Evolutionary conservation across 2,888 invertebrate genomes (phyloP), one percentile per base, ranked within the genome.

Genomic region (Myopa testacea): DNA sequence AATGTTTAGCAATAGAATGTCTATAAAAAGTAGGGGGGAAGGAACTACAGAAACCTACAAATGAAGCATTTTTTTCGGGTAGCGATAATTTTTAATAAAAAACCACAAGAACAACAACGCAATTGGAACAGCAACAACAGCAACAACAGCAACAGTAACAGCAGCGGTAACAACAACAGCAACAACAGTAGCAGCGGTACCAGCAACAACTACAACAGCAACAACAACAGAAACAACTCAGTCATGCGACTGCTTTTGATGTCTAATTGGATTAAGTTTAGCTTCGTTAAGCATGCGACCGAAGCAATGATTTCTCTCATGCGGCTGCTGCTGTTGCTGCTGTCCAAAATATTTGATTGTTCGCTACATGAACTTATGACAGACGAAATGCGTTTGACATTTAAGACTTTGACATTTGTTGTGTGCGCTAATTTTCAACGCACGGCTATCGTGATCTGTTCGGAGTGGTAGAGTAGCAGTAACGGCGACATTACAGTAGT

Each of bases 221-320:
- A 60, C 60, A 16, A 60, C 7, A 60, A 50, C 14, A 50, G 14
- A 1, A 50, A 3, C 3, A 8, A 10, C 14, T 50, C 50, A 50
- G 14, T 50, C 50, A 60, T 60, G 12, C 34, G 37, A 5, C 63
- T 63, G 63, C 26, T 60, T 19, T 63, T 12, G 8, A 19, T 19
- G 34, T 76, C 75, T 79, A 81, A 81, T 80, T 81, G 80, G 78
- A 78, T 78, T 79, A 80, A 79, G 80, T 79, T 78, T 78, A 75
- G 79, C 80, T 80, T 65, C 7, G 37, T 37, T 37, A 62, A 19
- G n/a, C 40, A 37, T 7, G 7, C 70, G 19, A 19, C 52, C 34
- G 70, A 34, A 12, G 3, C 26, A 16, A 6, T 34, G 19, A 63
- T n/a, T 4, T 6, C 62, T 14, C 55, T 14, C 5, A 6, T 52